Base-by-base conservation (phyloP, 2,888 invertebrate species). In the Andrena praecox region DNA sequence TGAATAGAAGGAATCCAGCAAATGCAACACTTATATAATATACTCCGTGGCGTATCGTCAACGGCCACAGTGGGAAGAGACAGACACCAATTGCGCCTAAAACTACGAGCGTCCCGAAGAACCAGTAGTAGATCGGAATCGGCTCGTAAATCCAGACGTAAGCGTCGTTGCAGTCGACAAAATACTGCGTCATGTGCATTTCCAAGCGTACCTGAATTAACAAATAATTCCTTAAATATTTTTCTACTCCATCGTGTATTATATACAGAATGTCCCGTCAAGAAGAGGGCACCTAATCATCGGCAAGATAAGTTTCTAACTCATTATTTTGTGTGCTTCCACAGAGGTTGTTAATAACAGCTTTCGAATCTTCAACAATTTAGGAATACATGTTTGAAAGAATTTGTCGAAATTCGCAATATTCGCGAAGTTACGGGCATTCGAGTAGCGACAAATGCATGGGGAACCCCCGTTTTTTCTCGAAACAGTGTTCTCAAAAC, bases 91-190 rank as follows among this genome's bases (percentile, higher is more conserved):
- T 98, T 42, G 99, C 98, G 29, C 98, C 99, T 74, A 99, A 95
- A 42, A 99, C 98, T 84, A 98, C 95, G 4, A 98, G 95, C 8
- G 97, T 96, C n/a, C 99, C 99, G 91, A 98, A 97, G 87, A 99
- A 95, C 97, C 99, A 99, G 94, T 98, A 98, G 94, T 98, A 97
- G 93, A 97, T 96, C 56, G 99, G 98, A 93, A 99, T 98, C 0
- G 99, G 99, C 94, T 99, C 99, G 94, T 98, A 99, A 85, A 99
- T 97, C 99, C 99, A 99, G 31, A 99, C 99, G 94, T 98, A 99
- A 0, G 99, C 99, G 94, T 99, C 99, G 52, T 97, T 95, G 24
- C 97, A 97, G 94, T 99, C 99, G 2, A 98, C 96, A 94, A 99
- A 99, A 87, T 97, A 94, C 94, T 99, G 99, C 82, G 98, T 97